Percentiles rank a stretch among this genome's conserved stretches.
These are phyloP conservation scores for Rhynchonycteris naso DNA, from an alignment of 2,797 vertebrate genomes.

Conservation along the genomic window DNA sequence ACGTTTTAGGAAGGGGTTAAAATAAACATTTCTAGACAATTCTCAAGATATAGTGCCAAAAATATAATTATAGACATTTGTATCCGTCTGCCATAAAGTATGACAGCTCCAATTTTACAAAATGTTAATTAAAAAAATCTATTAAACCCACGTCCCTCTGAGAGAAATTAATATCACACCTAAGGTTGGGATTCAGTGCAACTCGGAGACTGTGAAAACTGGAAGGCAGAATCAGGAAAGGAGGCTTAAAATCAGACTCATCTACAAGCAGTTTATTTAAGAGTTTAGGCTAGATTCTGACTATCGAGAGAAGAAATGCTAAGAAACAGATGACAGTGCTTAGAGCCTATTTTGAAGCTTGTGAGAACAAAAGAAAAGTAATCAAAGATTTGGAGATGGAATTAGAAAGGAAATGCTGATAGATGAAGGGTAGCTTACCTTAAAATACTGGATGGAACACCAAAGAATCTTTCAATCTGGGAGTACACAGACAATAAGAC, in stretches of 20 bases:
- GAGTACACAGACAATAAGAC: neutral
- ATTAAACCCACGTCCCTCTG: conserved; percentile 80
- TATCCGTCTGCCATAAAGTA: conserved; percentile 77
- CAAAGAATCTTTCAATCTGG: neutral
- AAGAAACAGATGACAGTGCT: no score
- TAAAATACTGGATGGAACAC: neutral
- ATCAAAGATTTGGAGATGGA: neutral
- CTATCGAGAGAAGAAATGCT: neutral
- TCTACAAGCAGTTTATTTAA: neutral
- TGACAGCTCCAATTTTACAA: conserved; percentile 82
- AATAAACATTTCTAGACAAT: conserved; percentile 79
- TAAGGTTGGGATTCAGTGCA: conserved; percentile 69
- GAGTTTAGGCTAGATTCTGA: neutral
- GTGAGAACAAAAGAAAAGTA: neutral
- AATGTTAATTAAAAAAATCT: conserved; percentile 85
- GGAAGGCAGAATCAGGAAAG: conserved; percentile 33
- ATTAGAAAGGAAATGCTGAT: neutral
- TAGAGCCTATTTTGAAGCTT: neutral
- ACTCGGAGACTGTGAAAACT: conserved; percentile 72
- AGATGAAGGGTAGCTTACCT: neutral
- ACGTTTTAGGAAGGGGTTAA: conserved; percentile 80
- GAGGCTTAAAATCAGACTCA: neutral
- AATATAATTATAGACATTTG: conserved; percentile 83
- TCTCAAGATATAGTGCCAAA: conserved; percentile 79
- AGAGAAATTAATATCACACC: conserved; percentile 82